Conservation (phyloP, 2,888 invertebrate genomes). For the Hedychridium roseum region DNA sequence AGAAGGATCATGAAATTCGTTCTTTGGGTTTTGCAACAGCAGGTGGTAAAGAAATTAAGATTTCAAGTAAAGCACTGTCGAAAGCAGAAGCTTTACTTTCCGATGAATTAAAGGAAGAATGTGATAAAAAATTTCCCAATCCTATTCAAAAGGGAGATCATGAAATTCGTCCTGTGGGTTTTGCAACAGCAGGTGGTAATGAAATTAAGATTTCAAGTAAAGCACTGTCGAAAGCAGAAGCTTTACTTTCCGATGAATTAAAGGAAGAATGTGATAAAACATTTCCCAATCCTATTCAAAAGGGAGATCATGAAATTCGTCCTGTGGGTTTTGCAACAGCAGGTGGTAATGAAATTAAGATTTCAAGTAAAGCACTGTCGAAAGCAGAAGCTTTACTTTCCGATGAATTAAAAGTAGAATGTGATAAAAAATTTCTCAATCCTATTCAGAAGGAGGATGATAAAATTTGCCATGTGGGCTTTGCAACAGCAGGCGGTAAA, state of each 20-base stretch:
- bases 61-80: constrained; percentile 32
- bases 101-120: background rate
- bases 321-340: constrained; percentile 53
- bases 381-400: constrained; percentile 1
- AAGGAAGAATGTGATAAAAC: background rate
- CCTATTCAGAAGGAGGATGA: background rate
- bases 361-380: constrained; percentile 1
- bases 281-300: too few relatives aligned
- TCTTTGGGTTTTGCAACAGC: constrained; percentile 35
- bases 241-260: constrained; percentile 10
- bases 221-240: constrained; percentile 28
- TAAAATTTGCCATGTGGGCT: constrained; percentile 16
- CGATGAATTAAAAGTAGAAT: constrained; percentile 17
- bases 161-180: too few relatives aligned
- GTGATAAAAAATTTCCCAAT: background rate
- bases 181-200: constrained; percentile 34
- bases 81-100: constrained; percentile 21
- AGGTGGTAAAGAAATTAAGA: constrained; percentile 34
- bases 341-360: constrained; percentile 57
- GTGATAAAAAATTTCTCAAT: constrained; percentile 33
- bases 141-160: too few relatives aligned
- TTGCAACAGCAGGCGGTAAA: constrained; percentile 40
- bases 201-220: constrained; percentile 36
- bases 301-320: constrained; percentile 1
- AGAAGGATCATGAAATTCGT: background rate